Evolutionary conservation across 1,140 invertebrate species (phyloP).

Genomic region (Polyergus mexicanus): DNA sequence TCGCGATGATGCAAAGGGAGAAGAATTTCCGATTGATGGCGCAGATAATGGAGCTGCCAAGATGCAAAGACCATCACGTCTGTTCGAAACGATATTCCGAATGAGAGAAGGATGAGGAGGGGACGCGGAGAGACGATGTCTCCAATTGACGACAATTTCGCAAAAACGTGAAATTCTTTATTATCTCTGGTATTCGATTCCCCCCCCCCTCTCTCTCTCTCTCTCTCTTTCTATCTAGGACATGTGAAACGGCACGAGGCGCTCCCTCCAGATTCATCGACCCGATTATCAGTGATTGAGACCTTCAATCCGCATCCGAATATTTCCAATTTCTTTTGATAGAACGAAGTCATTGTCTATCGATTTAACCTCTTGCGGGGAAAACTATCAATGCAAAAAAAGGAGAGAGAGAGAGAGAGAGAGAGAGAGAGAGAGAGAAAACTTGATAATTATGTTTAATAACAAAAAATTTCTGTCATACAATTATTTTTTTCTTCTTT

Average conservation of each 20-base stretch:
- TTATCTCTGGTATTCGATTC: constrained; percentile 54
- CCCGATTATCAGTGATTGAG: constrained; percentile 45
- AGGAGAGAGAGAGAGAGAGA: too few relatives aligned
- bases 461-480: neutral
- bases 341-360: neutral
- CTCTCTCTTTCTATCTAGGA: neutral
- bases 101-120: neutral
- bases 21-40: constrained; percentile 75
- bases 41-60: constrained; percentile 76
- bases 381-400: neutral
- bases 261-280: constrained; percentile 10
- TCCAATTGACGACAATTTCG: constrained; percentile 67
- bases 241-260: constrained; percentile 25
- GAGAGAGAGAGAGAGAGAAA: too few relatives aligned
- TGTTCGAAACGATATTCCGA: constrained; percentile 56
- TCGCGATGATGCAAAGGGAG: constrained; percentile 63
- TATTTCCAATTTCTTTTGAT: constrained; percentile 45
- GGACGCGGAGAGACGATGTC: constrained; percentile 12
- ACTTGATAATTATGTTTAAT: neutral
- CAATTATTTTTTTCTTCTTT: constrained; percentile 8
- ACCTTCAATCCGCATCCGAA: constrained; percentile 47
- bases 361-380: neutral
- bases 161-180: constrained; percentile 67
- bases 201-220: neutral
- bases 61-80: constrained; percentile 73